Evolutionary conservation across 1,140 invertebrate genomes (phyloP), one percentile per base, ranked within the genome.

Genomic region (Nephotettix cincticeps): DNA sequence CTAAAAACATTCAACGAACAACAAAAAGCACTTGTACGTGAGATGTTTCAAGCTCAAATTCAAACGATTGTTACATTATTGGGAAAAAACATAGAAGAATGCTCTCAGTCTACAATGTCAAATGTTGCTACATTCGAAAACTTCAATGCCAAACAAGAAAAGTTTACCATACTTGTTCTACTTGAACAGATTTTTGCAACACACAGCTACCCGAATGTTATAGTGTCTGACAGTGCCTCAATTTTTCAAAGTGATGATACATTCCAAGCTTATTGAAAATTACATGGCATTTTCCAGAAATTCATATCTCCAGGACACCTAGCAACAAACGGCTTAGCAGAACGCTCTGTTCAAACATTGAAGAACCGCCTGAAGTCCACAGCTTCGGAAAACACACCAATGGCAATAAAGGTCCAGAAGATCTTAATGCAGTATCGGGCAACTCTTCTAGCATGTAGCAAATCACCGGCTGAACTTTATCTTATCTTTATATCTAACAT

Each of bases 281-380:
- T 71, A 45, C 72, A 74, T 56, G 75, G 77, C n/a, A 79, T 80
- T 56, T 30, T 61, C 17, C 75, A 77, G 65, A 75, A 73, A 67
- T 73, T 77, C 29, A 75, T 69, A 19, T 73, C 75, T 25, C 76
- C 77, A 19, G 68, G 68, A 28, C 73, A 78, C 70, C 75, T 76
- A 47, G 73, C 75, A 13, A 76, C 73, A 23, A 79, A 80, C 68
- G 77, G 77, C 2, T 56, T 76, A 23, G 79, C 74, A 11, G 78
- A 80, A 75, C 40, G 74, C 36, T 73, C 75, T 72, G 76, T 81
- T 3, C 77, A 80, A 76, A 80, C 75, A n/a, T 36, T 81, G 0
- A 81, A 81, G 65, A 13, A 69, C 76, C 78, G 9, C 78, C 23
- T 63, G 21, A 72, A 74, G 32, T 21, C 45, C 3, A 66, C 47